Evolutionary conservation across 2,113 vertebrate species (phyloP), one percentile per base, ranked within the genome.

Genomic region (Uropsilus gracilis): DNA sequence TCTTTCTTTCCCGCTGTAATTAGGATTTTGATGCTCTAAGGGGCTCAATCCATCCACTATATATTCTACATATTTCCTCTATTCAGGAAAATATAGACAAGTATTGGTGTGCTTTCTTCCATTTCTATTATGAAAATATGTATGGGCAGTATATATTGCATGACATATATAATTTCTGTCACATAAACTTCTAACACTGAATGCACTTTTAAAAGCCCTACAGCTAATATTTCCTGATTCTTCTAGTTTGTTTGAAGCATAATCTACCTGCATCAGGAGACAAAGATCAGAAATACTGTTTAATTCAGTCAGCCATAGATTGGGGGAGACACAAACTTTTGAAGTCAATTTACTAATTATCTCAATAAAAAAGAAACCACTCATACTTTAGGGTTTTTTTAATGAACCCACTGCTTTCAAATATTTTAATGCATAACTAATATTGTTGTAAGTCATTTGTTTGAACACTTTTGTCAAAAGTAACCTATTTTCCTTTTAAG

Each of bases 401-500:
- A 53, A 53, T 17, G 17, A 7, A 53, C 3, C 6, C 50, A 53
- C 3, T 53, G 50, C 50, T 53, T 53, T 53, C 50, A 53, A 18
- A 53, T 53, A 53, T 53, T 93, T 94, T 81, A 94, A 77, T 76
- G 13, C 7, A 90, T 73, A 85, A 81, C 26, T 92, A 66, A 90
- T 78, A 95, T 48, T 78, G 10, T 81, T 26, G 28, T 64, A 86
- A 95, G 7, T 85, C 55, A 82, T 34, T 90, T 91, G 28, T 94
- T 91, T 63, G 72, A 83, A 93, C 20, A 77, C 32, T 85, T 90
- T 90, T 86, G 44, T 84, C 71, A 87, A 73, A 96, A 83, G 59
- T 84, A 82, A 94, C 82, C 68, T 94, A 80, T 90, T 96, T 96
- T 82, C 42, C 64, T 84, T 94, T 87, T 87, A 96, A 89, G 75